Base-by-base conservation (phyloP, 2,888 invertebrate genomes). In the Lamellibrachia satsuma region DNA sequence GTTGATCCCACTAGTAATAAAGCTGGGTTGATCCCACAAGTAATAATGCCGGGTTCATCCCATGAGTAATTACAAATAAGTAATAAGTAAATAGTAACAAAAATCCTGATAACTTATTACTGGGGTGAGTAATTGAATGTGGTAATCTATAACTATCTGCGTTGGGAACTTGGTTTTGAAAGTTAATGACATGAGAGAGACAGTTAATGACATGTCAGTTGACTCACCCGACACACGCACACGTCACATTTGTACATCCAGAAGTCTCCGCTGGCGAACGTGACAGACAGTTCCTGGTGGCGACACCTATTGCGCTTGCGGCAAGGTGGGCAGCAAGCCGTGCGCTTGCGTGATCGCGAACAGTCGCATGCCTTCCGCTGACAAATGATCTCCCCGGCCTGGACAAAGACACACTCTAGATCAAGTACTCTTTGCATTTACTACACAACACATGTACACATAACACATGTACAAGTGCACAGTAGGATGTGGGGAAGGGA, bases 231-330 rank as follows among this genome's bases (percentile, higher is more conserved):
- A 97, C 98, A 98, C 97, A 98, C 98, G 97, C 98, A 98, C 94
- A 98, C 98, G 97, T 98, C 98, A 97, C 98, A 98, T 97, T 98
- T 98, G 97, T 98, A 98, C 95, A 98, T 98, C 98, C 98, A 98
- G 95, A 97, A 97, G 96, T 98, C 98, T 92, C 98, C 98, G 96
- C 98, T 98, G 96, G 97, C 97, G 96, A 98, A 98, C 95, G 97
- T 97, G 94, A 98, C 97, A 0, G 94, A 93, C 95, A 98, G 97
- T 96, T 98, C 98, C 96, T 98, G 98, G 97, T 98, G 98, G 94
- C 97, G 97, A 96, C 98, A 98, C 90, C 52, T 52, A 52, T 94
- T 94, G 91, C 94, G 92, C 9, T 93, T 52, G 51, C 52, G 91
- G 97, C 98, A 98, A 96, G 98, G 98, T 91, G 98, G 98, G 96